Evolutionary conservation across 2,888 invertebrate species (phyloP).

Genomic region (Acronicta aceris): DNA sequence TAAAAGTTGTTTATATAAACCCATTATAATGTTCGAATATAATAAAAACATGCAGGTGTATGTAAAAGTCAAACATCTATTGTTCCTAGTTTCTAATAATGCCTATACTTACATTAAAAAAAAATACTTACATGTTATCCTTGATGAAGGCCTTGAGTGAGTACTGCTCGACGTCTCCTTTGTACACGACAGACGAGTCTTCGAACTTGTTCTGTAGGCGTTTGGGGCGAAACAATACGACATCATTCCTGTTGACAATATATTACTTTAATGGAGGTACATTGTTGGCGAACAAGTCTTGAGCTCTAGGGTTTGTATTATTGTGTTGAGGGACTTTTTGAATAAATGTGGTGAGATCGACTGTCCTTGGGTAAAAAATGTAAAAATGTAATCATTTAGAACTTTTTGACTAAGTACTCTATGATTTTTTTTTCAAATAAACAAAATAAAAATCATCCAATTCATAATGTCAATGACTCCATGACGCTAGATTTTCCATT

Average conservation of each 20-base stretch:
- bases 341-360: too few species aligned
- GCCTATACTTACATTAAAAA: background rate
- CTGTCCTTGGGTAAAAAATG: too few species aligned
- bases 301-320: background rate
- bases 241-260: conserved; percentile 90
- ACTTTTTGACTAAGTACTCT: too few species aligned
- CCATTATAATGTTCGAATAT: too few species aligned
- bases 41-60: conserved; percentile 22
- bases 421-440: too few species aligned
- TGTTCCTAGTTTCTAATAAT: background rate
- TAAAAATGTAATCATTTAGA: too few species aligned
- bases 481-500: conserved; percentile 2
- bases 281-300: background rate
- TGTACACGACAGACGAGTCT: conserved; percentile 92
- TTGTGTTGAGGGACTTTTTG: too few species aligned
- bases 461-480: background rate
- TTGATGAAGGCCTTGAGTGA: conserved; percentile 95
- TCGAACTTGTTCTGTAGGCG: conserved; percentile 98
- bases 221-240: conserved; percentile 97
- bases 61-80: background rate
- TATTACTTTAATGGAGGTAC: conserved; percentile 3
- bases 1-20: too few species aligned
- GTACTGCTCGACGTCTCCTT: conserved; percentile 91
- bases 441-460: too few species aligned
- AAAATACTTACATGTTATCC: conserved; percentile 93